Evolutionary conservation across 2,888 invertebrate genomes (phyloP).

Genomic region (Chrysolina americana): DNA sequence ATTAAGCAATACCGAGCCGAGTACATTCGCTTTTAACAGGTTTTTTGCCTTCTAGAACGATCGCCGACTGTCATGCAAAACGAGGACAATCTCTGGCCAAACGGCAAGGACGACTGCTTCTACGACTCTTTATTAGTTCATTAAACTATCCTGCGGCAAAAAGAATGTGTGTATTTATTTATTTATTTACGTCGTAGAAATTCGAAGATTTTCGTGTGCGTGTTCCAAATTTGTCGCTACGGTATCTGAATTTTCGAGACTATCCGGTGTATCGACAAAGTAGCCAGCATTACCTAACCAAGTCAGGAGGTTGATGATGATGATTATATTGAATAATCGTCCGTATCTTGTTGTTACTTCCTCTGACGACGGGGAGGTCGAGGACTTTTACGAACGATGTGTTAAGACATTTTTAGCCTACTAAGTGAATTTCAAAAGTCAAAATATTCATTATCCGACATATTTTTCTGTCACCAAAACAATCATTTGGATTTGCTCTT

Average conservation of each 20-base stretch:
- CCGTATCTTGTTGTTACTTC: too few relatives aligned
- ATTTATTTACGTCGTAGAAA: slow-evolving; percentile 27
- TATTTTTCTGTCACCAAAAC: too few relatives aligned
- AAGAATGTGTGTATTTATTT: slow-evolving; percentile 18
- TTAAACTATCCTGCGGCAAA: slow-evolving; percentile 36
- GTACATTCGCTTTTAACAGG: slow-evolving; percentile 27
- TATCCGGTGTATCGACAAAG: too few relatives aligned
- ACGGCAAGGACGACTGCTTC: slow-evolving; percentile 43
- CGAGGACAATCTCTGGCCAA: slow-evolving; percentile 41
- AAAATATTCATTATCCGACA: too few relatives aligned
- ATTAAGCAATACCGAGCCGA: slow-evolving; percentile 15
- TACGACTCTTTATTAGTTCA: slow-evolving; percentile 36
- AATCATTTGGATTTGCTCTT: too few relatives aligned
- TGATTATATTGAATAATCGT: too few relatives aligned
- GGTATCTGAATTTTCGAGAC: background rate
- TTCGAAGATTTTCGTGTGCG: slow-evolving; percentile 21
- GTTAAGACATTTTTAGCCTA: too few relatives aligned
- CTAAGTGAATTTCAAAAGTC: too few relatives aligned
- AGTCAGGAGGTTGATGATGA: too few relatives aligned
- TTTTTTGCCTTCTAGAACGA: slow-evolving; percentile 32
- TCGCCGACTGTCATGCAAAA: slow-evolving; percentile 32
- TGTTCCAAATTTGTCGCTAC: background rate
- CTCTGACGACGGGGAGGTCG: too few relatives aligned
- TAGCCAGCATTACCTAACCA: too few relatives aligned
- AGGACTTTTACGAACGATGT: too few relatives aligned